A percentile compares a stretch with the other conserved stretches of the same genome.
Evolutionary conservation across 2,797 vertebrate genomes (phyloP).

Genomic region (Melanotaenia pygmaea): DNA sequence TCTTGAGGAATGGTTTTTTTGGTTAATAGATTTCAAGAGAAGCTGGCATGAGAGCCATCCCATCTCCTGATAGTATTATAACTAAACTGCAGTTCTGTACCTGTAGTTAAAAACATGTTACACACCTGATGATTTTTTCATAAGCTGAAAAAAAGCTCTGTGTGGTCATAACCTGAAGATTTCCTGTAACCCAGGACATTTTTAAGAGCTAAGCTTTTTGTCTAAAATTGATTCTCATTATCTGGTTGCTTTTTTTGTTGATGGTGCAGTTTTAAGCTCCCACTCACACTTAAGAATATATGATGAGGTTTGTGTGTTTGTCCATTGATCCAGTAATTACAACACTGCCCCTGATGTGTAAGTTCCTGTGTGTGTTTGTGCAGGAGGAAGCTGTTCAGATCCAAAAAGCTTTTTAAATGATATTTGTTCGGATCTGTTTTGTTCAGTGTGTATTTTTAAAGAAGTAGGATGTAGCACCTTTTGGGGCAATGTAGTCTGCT

Average conservation of each 20-base stretch:
- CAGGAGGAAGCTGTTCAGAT: conserved; percentile 43
- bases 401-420: conserved; percentile 1
- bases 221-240: conserved; percentile 68
- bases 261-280: conserved; percentile 70
- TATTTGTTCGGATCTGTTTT: background rate
- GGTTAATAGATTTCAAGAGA: background rate
- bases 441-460: conserved; percentile 20
- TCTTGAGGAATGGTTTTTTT: background rate
- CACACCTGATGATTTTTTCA: conserved; percentile 18
- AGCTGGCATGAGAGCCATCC: background rate
- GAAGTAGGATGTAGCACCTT: conserved; percentile 44
- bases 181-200: conserved; percentile 45
- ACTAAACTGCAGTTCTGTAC: background rate
- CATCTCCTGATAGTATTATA: background rate
- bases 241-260: conserved; percentile 63
- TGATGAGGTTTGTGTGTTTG: conserved; percentile 72
- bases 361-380: conserved; percentile 67
- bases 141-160: conserved; percentile 18
- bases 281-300: conserved; percentile 68
- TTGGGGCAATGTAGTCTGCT: conserved; percentile 20
- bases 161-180: conserved; percentile 18
- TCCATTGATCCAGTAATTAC: conserved; percentile 80
- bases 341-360: conserved; percentile 73
- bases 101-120: background rate
- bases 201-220: conserved; percentile 56